These are phyloP conservation scores for Helleia helle DNA, from an alignment of 2,888 invertebrate genomes.

Conservation along the genomic window DNA sequence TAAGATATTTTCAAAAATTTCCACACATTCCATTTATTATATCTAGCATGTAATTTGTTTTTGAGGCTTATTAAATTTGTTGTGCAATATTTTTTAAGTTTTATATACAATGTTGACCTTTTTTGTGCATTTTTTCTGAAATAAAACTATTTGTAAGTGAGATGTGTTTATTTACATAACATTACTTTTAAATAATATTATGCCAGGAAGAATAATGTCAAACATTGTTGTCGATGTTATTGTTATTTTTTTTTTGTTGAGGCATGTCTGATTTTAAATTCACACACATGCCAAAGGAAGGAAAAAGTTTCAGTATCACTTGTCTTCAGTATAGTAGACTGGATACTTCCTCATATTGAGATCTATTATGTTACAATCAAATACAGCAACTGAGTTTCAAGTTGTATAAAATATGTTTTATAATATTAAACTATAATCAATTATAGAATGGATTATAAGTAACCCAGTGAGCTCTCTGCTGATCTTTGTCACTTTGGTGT, in stretches of 20 bases:
- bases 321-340: too few species aligned
- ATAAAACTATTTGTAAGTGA: not conserved
- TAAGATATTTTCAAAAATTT: too few species aligned
- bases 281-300: too few species aligned
- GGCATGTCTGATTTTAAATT: too few species aligned
- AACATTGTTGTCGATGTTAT: not conserved
- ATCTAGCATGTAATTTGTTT: too few species aligned
- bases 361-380: too few species aligned
- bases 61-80: conserved; percentile 11
- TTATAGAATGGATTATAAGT: conserved; percentile 98
- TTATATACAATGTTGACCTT: conserved; percentile 5
- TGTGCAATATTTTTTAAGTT: conserved; percentile 36
- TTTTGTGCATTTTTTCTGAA: conserved; percentile 1
- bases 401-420: too few species aligned
- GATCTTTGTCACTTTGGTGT: conserved; percentile 89
- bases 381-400: too few species aligned
- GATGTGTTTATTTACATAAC: not conserved
- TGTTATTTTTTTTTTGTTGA: too few species aligned
- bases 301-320: too few species aligned
- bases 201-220: not conserved
- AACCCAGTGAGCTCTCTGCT: conserved; percentile 95
- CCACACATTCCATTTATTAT: too few species aligned
- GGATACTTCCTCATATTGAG: too few species aligned
- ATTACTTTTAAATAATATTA: not conserved
- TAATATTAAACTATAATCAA: conserved; percentile 37